Conservation (phyloP, 53 echinoderm and acorn worm species). For the Echinarachnius parma region DNA sequence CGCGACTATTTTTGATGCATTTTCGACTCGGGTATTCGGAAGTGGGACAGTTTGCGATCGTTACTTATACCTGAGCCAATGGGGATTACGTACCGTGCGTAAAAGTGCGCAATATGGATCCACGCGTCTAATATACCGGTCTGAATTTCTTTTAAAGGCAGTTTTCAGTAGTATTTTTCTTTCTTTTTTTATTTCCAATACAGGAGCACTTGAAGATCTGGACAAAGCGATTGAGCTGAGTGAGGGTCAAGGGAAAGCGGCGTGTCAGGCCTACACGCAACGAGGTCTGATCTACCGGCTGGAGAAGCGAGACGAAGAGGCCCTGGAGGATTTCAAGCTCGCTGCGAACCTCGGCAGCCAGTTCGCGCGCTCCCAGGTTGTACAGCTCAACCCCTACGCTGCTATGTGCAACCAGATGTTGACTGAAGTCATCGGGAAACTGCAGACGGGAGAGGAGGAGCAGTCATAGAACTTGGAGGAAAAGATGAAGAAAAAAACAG, state of each 20-base stretch:
- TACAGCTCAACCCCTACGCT: conserved; percentile 90
- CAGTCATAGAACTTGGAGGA: too few species aligned
- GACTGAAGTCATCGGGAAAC: conserved; percentile 68
- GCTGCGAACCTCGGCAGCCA: conserved; percentile 82
- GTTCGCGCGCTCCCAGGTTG: conserved; percentile 86
- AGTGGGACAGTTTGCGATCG: too few species aligned
- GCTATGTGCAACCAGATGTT: conserved; percentile 99
- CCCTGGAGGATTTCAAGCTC: conserved; percentile 71
- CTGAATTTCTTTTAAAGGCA: too few species aligned
- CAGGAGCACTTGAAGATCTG: conserved; percentile 91
- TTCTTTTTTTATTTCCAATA: too few species aligned
- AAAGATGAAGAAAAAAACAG: too few species aligned
- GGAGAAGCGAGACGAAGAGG: conserved; percentile 67
- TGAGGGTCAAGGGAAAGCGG: conserved; percentile 65
- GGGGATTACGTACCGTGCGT: too few species aligned
- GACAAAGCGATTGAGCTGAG: conserved; percentile 86
- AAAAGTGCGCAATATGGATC: too few species aligned
- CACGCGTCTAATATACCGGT: too few species aligned
- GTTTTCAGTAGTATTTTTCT: too few species aligned
- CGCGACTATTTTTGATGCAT: too few species aligned
- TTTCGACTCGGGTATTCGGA: too few species aligned
- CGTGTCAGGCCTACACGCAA: conserved; percentile 82
- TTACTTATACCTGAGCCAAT: too few species aligned
- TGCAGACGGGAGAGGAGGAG: conserved; percentile 66
- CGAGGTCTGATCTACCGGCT: conserved; percentile 76